phyloP scores from a whole-genome alignment of 2,888 invertebrate genomes.

The Tortricodes alternella region DNA sequence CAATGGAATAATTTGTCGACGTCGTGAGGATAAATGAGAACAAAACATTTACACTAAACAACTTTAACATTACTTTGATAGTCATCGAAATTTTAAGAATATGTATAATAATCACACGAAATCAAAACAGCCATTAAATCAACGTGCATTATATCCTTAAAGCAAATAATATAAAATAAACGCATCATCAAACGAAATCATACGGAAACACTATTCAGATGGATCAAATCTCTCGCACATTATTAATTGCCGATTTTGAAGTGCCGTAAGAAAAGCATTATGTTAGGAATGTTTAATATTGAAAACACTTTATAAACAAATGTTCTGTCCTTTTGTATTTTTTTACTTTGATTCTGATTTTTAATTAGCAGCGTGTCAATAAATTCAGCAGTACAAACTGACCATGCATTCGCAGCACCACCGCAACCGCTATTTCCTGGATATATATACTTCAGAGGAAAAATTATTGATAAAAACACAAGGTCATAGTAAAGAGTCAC shows the following conservation, averaged over 20 bases:
- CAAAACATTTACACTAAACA: too few relatives aligned
- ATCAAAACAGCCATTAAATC: constrained; percentile 4
- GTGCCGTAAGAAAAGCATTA: not conserved
- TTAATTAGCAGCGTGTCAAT: too few relatives aligned
- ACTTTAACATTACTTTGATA: too few relatives aligned
- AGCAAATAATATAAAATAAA: constrained; percentile 19
- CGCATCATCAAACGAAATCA: constrained; percentile 11
- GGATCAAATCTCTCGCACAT: constrained; percentile 1
- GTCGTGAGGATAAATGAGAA: not conserved
- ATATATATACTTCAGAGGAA: too few relatives aligned
- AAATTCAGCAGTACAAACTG: too few relatives aligned
- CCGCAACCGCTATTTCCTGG: too few relatives aligned
- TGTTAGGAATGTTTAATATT: not conserved
- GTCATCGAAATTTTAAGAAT: not conserved
- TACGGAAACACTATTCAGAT: constrained; percentile 13
- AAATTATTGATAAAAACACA: too few relatives aligned
- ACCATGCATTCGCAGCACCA: too few relatives aligned
- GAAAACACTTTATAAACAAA: not conserved
- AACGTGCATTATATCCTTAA: constrained; percentile 9
- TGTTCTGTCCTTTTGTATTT: too few relatives aligned
- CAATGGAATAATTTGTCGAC: constrained; percentile 1
- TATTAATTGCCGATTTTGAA: constrained; percentile 12
- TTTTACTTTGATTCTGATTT: too few relatives aligned
- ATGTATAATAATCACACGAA: constrained; percentile 14
- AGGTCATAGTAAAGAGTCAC: too few relatives aligned